Evolutionary conservation across 2,797 vertebrate genomes (phyloP), one percentile per base, ranked within the genome.

Genomic region (Siniperca scherzeri): DNA sequence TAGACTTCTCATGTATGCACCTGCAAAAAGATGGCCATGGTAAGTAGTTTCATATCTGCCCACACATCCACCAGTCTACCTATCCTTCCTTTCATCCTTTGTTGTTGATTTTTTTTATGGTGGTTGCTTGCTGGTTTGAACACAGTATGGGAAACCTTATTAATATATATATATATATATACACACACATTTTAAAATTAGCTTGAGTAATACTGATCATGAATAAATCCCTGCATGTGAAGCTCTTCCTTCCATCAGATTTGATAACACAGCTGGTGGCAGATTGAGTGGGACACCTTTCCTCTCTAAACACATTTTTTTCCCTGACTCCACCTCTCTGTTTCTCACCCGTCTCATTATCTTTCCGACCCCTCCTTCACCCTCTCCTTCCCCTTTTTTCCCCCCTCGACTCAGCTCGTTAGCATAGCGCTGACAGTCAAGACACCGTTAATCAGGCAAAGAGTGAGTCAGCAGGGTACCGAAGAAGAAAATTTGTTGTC

Each of bases 1-100:
- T 99, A 98, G 98, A 99, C 97, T 99, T 99, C 97, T 97, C 98
- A 97, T 98, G 97, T 98, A 98, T 99, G 97, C 98, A 99, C 92
- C 97, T 99, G 93, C 98, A 99, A 93, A 97, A 94, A 96, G 97
- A 97, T 97, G 97, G 97, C 94, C 96, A 97, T 78, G 98, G 98
- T 99, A 96, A 98, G 98, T 97, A 89, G 94, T 94, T 95, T 95
- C 91, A 95, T 92, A 91, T 95, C 93, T 78, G 66, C 59, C 79
- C 64, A 50, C 88, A 60, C 96, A 38, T 61, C 74, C 83, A 57
- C 42, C 62, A 21, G 42, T 44, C 82, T 33, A 4, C 53, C 73
- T 42, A 11, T 76, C 64, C 53, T 1, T 77, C 64, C 71, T 52
- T 55, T 59, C 52, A 50, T 75, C 52, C 30, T 33, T 21, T 60